Base-by-base conservation (phyloP, 2,888 invertebrate species). In the Tetrapedia diversipes region DNA sequence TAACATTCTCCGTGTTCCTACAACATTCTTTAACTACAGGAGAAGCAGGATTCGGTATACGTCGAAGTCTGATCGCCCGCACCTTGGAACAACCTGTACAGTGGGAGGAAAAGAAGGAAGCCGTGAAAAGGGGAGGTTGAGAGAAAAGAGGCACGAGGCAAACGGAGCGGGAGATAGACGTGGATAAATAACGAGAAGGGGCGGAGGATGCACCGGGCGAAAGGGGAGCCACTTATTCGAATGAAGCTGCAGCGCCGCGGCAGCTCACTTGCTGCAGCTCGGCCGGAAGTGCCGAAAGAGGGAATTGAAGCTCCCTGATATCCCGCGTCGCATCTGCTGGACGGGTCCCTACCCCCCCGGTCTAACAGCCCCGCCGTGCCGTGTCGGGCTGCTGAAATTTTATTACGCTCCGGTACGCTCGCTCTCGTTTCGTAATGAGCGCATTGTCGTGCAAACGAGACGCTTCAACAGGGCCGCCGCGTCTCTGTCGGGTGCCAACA, bases 181-280 rank as follows among this genome's bases (percentile, higher is more conserved):
- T 27, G 59, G 78, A 78, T 78, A 72, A 69, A 74, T 78, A 78
- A 70, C 57, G 54, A 59, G 53, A 60, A 47, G 57, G 47, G 19
- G 27, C 39, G 19, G 57, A 43, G 47, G 61, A 60, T 37, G 51
- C 61, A 59, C 39, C 56, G 37, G 61, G 77, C 75, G 65, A 77
- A 78, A 75, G 79, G 84, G 79, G 79, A 82, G 83, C 86, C 85
- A 86, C 89, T 87, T 88, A 88, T 87, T 86, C 85, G 86, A 86
- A 88, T 86, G 86, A 86, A 86, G 82, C 80, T 73, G 80, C 84
- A 79, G 70, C 78, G 60, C 63, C 61, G n/a, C n/a, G 67, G 56
- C 60, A 53, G 47, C 70, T 19, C 65, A 32, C 49, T 69, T 61
- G 73, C 59, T 53, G 45, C 66, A 39, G 63, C 47, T 60, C 66